Evolutionary conservation across 2,888 invertebrate species (phyloP).

Genomic region (Diploptera punctata): DNA sequence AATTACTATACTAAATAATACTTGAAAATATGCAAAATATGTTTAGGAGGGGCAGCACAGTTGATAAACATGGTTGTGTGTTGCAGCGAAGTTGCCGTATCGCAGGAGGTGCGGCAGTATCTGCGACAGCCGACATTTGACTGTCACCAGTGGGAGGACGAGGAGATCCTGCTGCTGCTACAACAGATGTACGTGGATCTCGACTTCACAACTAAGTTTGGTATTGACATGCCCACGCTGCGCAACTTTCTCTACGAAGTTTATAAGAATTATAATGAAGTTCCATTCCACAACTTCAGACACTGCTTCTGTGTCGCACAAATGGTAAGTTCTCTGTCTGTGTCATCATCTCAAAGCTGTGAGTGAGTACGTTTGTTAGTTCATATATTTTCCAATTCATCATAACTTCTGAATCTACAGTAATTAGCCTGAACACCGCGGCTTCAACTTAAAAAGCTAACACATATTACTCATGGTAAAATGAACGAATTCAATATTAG

Average conservation of each 20-base stretch:
- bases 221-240: slow-evolving; percentile 72
- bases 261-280: slow-evolving; percentile 84
- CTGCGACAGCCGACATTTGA: slow-evolving; percentile 76
- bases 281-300: slow-evolving; percentile 87
- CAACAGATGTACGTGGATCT: slow-evolving; percentile 84
- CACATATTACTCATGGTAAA: no score
- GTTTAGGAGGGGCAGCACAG: no score
- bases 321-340: slow-evolving; percentile 82
- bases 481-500: no score
- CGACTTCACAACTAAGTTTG: slow-evolving; percentile 75
- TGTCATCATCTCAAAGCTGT: no score
- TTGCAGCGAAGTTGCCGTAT: slow-evolving; percentile 68
- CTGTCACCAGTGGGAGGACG: slow-evolving; percentile 83
- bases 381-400: no score
- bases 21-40: no score
- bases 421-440: no score
- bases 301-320: slow-evolving; percentile 88
- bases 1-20: no score
- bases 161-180: slow-evolving; percentile 76
- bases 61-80: neutral
- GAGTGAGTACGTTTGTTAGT: no score
- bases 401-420: no score
- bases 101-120: slow-evolving; percentile 67
- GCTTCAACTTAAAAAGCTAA: no score
- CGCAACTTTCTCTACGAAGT: slow-evolving; percentile 77